phyloP scores from a whole-genome alignment of 1,140 invertebrate genomes.

The Semibalanus balanoides region DNA sequence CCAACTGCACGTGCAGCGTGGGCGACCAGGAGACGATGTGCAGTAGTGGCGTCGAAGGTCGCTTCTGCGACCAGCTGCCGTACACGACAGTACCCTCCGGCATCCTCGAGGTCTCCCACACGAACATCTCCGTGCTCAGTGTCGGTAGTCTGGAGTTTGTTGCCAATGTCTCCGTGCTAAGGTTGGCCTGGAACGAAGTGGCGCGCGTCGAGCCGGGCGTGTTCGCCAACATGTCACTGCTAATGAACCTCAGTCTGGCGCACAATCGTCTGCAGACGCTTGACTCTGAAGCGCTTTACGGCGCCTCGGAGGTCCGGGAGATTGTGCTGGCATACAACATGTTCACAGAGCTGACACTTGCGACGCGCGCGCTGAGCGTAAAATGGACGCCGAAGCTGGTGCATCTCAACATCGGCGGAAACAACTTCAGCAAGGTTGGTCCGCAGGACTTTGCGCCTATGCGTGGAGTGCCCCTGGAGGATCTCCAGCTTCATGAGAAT shows the following conservation, averaged over 20 bases:
- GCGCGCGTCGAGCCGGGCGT: background rate
- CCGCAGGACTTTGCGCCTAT: background rate
- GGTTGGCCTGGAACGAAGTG: background rate
- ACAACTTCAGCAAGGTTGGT: background rate
- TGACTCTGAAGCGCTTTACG: background rate
- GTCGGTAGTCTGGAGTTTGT: background rate
- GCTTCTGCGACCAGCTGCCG: background rate
- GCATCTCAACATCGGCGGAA: background rate
- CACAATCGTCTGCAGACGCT: background rate
- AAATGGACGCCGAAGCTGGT: background rate
- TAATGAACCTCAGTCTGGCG: background rate
- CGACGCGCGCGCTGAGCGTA: background rate
- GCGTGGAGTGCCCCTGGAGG: background rate
- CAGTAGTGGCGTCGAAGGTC: background rate
- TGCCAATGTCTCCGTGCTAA: background rate
- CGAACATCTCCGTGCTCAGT: background rate
- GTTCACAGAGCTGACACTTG: background rate
- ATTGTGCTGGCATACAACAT: background rate
- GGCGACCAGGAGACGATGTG: background rate
- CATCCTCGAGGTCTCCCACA: background rate
- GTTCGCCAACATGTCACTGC: background rate
- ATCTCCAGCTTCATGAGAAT: background rate
- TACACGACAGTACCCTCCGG: background rate
- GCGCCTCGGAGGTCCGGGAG: background rate
- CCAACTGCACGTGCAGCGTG: background rate